These are phyloP conservation scores for Ceyx melanurus DNA, from an alignment of 2,113 vertebrate species.

Conservation along the genomic window DNA sequence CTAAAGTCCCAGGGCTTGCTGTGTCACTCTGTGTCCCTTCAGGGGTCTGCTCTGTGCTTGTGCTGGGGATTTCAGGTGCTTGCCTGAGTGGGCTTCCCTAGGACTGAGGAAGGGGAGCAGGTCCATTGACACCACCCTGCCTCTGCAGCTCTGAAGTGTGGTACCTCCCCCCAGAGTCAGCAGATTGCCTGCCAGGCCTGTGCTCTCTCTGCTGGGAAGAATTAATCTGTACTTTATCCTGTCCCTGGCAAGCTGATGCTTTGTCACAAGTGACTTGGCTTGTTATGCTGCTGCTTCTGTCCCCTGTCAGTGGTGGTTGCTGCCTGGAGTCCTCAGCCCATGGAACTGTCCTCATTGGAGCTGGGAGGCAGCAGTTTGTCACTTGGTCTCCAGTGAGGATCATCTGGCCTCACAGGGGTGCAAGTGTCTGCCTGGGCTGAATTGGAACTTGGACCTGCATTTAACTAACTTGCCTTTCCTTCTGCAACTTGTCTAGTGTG, in stretches of 20 bases:
- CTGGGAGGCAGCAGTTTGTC: neutral
- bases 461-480: neutral
- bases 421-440: neutral
- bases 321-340: neutral
- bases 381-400: accelerated
- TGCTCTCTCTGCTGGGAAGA: neutral
- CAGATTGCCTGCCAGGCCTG: neutral
- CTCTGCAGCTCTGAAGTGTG: neutral
- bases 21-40: neutral
- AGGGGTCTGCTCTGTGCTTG: neutral
- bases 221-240: neutral
- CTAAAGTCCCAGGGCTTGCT: neutral
- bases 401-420: neutral
- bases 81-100: neutral
- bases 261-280: neutral
- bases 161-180: neutral
- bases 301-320: neutral
- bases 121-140: neutral
- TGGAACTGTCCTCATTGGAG: neutral
- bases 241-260: neutral
- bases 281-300: neutral
- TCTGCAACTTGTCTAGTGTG: neutral
- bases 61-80: neutral
- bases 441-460: neutral
- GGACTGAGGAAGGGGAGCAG: neutral